Percentiles rank a stretch among this genome's conserved stretches.
phyloP scores from a whole-genome alignment of 2,888 invertebrate species.

The Athripsodes cinereus region DNA sequence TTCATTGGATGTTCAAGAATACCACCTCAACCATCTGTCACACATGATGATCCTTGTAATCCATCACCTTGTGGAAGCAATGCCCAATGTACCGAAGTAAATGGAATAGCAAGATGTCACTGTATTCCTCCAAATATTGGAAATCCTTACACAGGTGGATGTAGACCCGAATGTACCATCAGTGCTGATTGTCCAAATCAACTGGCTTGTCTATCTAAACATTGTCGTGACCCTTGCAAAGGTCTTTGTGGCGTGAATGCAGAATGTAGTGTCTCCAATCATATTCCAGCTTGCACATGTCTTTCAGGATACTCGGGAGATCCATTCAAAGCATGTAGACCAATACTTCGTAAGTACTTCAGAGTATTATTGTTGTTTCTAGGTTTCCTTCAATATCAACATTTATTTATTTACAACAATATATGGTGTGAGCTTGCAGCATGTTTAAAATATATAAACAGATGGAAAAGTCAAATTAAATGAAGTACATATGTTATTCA shows the following conservation, averaged over 20 bases:
- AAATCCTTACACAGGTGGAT: constrained; percentile 79
- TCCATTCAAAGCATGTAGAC: constrained; percentile 73
- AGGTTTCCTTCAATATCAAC: not conserved
- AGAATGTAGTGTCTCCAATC: constrained; percentile 75
- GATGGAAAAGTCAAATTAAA: no score
- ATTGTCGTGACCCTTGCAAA: constrained; percentile 80
- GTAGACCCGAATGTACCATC: constrained; percentile 77
- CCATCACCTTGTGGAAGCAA: constrained; percentile 82
- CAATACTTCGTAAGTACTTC: constrained; percentile 48
- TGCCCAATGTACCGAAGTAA: constrained; percentile 66
- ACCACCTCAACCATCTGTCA: constrained; percentile 35
- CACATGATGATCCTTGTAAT: constrained; percentile 57
- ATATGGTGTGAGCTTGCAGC: not conserved
- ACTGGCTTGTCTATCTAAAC: constrained; percentile 74
- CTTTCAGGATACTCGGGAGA: constrained; percentile 71
- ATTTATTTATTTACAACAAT: not conserved
- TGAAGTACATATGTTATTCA: no score
- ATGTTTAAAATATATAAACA: not conserved
- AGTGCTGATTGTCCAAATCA: constrained; percentile 75
- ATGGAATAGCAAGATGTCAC: constrained; percentile 66
- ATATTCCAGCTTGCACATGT: constrained; percentile 78
- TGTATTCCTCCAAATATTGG: constrained; percentile 86
- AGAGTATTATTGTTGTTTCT: not conserved
- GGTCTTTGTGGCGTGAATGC: constrained; percentile 80
- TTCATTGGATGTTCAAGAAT: constrained; percentile 70